A percentile compares a stretch with the other conserved stretches of the same genome.
Conservation (phyloP, 2,888 invertebrate genomes). For the Phalangium opilio region DNA sequence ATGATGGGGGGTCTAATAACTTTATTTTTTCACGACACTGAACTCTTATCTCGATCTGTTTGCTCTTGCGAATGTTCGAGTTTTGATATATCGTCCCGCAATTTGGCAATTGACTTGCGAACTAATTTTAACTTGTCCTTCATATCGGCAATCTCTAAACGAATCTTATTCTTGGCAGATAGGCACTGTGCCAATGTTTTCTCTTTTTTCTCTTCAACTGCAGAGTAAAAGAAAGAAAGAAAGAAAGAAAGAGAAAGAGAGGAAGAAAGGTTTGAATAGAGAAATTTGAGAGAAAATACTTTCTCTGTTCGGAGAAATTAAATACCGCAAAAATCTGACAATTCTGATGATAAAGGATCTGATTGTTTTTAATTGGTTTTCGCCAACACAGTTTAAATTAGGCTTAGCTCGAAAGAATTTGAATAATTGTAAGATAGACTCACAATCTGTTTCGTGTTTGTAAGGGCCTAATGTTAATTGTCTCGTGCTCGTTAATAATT, state of each 20-base stretch:
- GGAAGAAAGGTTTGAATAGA: no score
- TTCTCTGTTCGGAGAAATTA: no score
- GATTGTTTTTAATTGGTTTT: no score
- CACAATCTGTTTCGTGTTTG: slow-evolving; percentile 80
- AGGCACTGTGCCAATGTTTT: slow-evolving; percentile 59
- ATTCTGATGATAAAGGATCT: no score
- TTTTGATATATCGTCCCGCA: slow-evolving; percentile 6
- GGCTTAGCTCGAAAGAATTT: no score
- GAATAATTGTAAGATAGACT: slow-evolving; percentile 32
- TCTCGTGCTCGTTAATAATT: slow-evolving; percentile 55
- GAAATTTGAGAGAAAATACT: no score
- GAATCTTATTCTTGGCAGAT: slow-evolving; percentile 62
- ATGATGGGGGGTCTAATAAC: no score
- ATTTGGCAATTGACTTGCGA: slow-evolving; percentile 53
- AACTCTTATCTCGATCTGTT: no score
- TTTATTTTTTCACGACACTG: no score
- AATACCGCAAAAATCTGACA: no score
- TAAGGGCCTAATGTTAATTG: slow-evolving; percentile 51
- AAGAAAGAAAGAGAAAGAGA: no score
- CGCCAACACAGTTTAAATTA: no score
- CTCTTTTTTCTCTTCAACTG: slow-evolving; percentile 59
- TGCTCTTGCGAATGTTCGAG: slow-evolving; percentile 1
- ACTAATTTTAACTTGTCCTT: slow-evolving; percentile 70
- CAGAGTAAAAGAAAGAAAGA: slow-evolving; percentile 28
- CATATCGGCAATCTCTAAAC: slow-evolving; percentile 61